A percentile compares a stretch with the other conserved stretches of the same genome.
phyloP scores from a whole-genome alignment of 2,113 vertebrate genomes.

The Silurus glanis region DNA sequence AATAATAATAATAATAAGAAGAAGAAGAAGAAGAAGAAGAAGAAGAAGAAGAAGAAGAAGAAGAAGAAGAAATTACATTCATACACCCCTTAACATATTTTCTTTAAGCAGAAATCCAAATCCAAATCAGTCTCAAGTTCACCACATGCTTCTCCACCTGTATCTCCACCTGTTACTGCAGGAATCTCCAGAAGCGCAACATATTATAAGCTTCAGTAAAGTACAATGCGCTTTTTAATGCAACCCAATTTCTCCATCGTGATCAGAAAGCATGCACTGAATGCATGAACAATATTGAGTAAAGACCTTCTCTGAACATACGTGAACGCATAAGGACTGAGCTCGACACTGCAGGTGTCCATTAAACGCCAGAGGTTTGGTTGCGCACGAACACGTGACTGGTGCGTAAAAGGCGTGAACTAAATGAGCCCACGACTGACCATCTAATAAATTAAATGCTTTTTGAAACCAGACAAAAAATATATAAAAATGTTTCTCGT shows the following conservation, averaged over 20 bases:
- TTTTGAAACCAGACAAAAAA: no score
- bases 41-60: neutral
- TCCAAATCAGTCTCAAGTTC: neutral
- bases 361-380: neutral
- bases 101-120: neutral
- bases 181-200: neutral
- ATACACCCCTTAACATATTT: neutral
- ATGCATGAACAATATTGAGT: neutral
- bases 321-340: neutral
- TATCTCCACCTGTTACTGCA: slow-evolving; percentile 8
- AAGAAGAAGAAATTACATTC: no score
- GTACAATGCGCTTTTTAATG: neutral
- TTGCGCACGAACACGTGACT: neutral
- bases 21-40: neutral
- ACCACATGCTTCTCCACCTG: neutral
- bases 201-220: neutral
- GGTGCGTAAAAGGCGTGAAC: neutral
- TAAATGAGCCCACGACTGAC: neutral
- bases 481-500: neutral
- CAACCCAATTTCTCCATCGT: neutral
- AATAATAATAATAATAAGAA: neutral
- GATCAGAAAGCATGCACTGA: neutral
- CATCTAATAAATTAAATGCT: neutral
- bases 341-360: neutral
- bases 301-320: neutral